These are phyloP conservation scores for Temnothorax unifasciatus DNA, from an alignment of 2,888 invertebrate species.

Conservation along the genomic window DNA sequence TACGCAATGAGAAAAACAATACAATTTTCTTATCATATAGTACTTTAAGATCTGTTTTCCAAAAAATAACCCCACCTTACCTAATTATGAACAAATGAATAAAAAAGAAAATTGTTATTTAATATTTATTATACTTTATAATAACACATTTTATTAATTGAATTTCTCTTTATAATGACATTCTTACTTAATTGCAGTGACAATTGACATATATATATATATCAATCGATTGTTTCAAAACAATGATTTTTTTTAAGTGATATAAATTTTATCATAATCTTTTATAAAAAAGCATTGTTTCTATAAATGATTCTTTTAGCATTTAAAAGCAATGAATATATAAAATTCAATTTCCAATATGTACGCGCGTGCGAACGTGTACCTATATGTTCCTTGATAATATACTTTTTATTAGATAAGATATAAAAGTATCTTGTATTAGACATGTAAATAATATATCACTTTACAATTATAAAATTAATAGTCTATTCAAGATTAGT, in stretches of 20 bases:
- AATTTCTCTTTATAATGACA: not conserved
- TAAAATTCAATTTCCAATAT: slow-evolving; percentile 25
- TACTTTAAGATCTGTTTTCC: slow-evolving; percentile 37
- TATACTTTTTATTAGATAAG: slow-evolving; percentile 29
- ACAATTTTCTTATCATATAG: slow-evolving; percentile 57
- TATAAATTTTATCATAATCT: slow-evolving; percentile 21
- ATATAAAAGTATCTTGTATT: slow-evolving; percentile 48
- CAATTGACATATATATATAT: not conserved
- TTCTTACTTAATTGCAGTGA: slow-evolving; percentile 26
- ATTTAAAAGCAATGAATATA: slow-evolving; percentile 39
- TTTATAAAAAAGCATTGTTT: slow-evolving; percentile 40
- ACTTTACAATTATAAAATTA: slow-evolving; percentile 44
- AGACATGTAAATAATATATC: slow-evolving; percentile 28
- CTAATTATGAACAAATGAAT: not conserved
- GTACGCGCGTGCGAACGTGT: slow-evolving; percentile 38
- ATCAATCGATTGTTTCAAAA: slow-evolving; percentile 13
- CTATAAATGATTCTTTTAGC: slow-evolving; percentile 7
- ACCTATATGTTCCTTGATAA: not conserved
- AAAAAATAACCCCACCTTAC: slow-evolving; percentile 11
- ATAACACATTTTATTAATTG: slow-evolving; percentile 34
- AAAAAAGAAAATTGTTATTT: slow-evolving; percentile 12
- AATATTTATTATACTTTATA: slow-evolving; percentile 56
- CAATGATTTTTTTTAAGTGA: not conserved
- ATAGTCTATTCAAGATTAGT: slow-evolving; percentile 56
- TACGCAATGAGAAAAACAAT: slow-evolving; percentile 50